Percentiles rank a stretch among this genome's conserved stretches.
Conservation (phyloP, 2,888 invertebrate genomes). For the Hypsopygia costalis region DNA sequence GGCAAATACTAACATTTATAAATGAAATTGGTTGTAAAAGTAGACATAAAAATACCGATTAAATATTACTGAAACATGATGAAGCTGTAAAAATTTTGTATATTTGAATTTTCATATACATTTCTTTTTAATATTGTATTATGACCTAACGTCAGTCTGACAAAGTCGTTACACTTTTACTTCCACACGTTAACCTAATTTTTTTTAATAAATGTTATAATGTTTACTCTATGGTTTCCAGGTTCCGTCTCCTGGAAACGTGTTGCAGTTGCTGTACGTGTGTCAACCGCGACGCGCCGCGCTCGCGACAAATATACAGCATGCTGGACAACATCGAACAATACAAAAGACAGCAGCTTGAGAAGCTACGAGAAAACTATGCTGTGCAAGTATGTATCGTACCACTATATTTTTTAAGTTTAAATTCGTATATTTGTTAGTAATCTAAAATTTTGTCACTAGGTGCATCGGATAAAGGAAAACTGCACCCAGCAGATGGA, state of each 20-base stretch:
- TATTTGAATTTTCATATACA: no score
- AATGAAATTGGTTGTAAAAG: no score
- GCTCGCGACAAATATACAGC: constrained; percentile 90
- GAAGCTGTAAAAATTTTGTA: no score
- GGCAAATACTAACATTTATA: no score
- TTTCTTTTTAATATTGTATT: no score
- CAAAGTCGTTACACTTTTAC: no score
- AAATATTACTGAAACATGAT: no score
- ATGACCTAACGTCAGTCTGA: no score
- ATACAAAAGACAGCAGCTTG: constrained; percentile 93
- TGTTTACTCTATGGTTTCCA: constrained; percentile 52
- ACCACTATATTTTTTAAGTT: not conserved
- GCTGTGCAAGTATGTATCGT: constrained; percentile 86
- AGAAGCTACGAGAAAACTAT: constrained; percentile 94
- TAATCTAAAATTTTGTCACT: constrained; percentile 18
- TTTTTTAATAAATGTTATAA: not conserved
- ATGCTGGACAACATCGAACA: constrained; percentile 95
- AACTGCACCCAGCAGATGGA: constrained; percentile 97
- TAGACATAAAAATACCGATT: no score
- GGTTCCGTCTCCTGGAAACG: constrained; percentile 86
- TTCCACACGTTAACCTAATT: no score
- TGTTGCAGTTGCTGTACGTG: constrained; percentile 90
- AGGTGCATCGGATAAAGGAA: constrained; percentile 94
- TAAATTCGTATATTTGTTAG: no score
- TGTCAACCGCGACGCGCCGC: constrained; percentile 85